phyloP scores from a whole-genome alignment of 2,797 vertebrate genomes.

The Microchirus variegatus region DNA sequence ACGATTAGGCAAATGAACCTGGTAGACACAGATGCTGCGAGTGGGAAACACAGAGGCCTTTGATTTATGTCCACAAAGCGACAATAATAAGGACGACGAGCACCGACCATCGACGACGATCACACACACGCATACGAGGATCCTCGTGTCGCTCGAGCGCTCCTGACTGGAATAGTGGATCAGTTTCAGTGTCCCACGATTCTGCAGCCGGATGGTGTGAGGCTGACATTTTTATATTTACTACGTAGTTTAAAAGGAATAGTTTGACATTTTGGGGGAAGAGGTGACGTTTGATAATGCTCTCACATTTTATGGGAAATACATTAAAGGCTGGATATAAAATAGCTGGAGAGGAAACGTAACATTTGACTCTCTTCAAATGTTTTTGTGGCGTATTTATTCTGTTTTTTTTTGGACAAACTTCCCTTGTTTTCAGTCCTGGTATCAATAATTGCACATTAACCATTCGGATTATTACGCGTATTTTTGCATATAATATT shows the following conservation, averaged over 20 bases:
- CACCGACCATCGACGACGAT: neutral
- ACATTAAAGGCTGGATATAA: too few species aligned
- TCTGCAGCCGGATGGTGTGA: neutral
- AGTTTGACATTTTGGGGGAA: neutral
- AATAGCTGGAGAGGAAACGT: too few species aligned
- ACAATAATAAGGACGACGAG: slow-evolving; percentile 13
- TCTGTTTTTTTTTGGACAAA: too few species aligned
- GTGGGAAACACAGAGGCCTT: neutral
- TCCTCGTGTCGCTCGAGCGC: slow-evolving; percentile 3
- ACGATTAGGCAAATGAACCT: slow-evolving; percentile 32
- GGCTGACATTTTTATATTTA: neutral
- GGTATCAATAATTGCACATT: too few species aligned
- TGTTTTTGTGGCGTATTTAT: too few species aligned
- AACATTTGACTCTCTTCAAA: too few species aligned
- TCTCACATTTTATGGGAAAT: too few species aligned
- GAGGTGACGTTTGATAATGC: too few species aligned
- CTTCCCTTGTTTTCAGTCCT: too few species aligned
- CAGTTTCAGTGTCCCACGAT: neutral
- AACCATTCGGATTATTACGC: too few species aligned
- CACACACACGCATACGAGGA: too few species aligned
- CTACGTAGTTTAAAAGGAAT: slow-evolving; percentile 1
- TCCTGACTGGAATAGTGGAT: slow-evolving; percentile 3
- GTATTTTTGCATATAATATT: too few species aligned
- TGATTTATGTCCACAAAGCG: slow-evolving; percentile 12
- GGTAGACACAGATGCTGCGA: neutral